Percentiles rank a stretch among this genome's conserved stretches.
These are phyloP conservation scores for Saccostrea echinata DNA, from an alignment of 1,140 invertebrate species.

Conservation along the genomic window DNA sequence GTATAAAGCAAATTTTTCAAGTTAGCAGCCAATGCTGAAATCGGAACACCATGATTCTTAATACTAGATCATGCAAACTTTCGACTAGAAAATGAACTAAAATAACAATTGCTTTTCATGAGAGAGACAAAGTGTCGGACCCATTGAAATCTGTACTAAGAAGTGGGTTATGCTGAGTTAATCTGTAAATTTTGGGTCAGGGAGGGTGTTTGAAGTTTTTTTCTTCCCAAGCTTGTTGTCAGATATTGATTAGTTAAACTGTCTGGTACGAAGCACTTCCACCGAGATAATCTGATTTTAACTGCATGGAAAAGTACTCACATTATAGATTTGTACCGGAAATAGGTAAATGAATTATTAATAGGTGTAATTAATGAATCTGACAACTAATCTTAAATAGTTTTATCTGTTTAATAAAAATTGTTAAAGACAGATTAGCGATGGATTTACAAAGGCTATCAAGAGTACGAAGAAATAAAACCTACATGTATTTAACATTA, in stretches of 20 bases:
- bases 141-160: background rate
- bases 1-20: too few species aligned
- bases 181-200: background rate
- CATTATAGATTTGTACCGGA: background rate
- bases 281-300: constrained; percentile 17
- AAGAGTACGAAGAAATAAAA: background rate
- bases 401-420: background rate
- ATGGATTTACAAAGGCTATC: background rate
- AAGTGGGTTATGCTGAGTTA: background rate
- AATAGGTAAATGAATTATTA: background rate
- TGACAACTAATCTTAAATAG: background rate
- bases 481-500: background rate
- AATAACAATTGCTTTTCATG: background rate
- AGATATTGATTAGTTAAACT: background rate
- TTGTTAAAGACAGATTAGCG: background rate
- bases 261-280: background rate
- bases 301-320: constrained; percentile 11
- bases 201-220: background rate
- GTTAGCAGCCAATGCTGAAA: too few species aligned
- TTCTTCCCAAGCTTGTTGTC: background rate
- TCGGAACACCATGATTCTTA: too few species aligned
- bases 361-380: background rate
- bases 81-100: background rate
- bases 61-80: background rate
- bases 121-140: background rate